Conservation (phyloP, 2,113 vertebrate species). For the Muscicapa adusta region DNA sequence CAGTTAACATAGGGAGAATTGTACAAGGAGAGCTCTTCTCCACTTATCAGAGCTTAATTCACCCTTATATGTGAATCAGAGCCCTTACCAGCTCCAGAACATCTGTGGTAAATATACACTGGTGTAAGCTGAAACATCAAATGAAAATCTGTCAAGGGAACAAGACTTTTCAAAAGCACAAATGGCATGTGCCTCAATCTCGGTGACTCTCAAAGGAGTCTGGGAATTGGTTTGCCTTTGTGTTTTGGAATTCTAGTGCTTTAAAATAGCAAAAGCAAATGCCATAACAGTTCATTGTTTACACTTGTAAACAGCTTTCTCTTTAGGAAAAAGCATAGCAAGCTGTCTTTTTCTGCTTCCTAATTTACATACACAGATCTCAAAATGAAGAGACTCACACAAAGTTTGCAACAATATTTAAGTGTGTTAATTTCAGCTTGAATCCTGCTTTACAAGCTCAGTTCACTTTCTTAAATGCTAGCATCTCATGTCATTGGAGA, state of each 20-base stretch:
- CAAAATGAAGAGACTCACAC: not conserved
- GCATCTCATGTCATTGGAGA: not conserved
- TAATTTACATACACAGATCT: not conserved
- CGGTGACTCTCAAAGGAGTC: not conserved
- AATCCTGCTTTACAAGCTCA: not conserved
- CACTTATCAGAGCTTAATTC: not conserved
- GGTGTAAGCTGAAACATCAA: not conserved
- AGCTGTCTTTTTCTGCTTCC: not conserved
- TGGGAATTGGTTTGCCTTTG: not conserved
- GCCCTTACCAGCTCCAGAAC: not conserved
- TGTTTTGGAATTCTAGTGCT: not conserved
- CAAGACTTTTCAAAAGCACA: not conserved
- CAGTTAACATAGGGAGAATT: not conserved
- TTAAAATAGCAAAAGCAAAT: not conserved
- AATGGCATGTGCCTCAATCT: not conserved
- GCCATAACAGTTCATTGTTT: not conserved
- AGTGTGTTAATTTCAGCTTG: not conserved
- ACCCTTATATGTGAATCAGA: not conserved
- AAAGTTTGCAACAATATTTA: not conserved
- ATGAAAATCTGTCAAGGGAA: not conserved
- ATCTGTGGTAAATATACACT: not conserved
- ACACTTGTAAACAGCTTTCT: not conserved
- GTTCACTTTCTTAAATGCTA: not conserved
- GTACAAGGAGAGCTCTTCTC: not conserved
- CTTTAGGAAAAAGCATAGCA: not conserved